Base-by-base conservation (phyloP, 2,888 invertebrate genomes). In the Colletes collaris region DNA sequence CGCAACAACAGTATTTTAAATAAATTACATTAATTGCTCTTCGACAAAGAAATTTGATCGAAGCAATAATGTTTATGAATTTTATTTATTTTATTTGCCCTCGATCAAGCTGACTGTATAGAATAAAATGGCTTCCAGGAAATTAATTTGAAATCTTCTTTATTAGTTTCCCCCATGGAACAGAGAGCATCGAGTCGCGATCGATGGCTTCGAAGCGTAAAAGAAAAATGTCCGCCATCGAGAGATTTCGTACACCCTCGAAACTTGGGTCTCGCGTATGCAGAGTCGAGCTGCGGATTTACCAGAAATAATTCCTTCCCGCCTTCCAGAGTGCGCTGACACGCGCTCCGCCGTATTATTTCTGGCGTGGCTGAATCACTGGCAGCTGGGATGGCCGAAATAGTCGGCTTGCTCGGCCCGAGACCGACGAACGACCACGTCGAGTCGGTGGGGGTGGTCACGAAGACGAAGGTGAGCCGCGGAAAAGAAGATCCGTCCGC, bases 281-380 rank as follows among this genome's bases (percentile, higher is more conserved):
- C 50, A 56, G 70, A 46, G 72, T 62, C 75, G 71, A 72, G 66
- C 76, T 64, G 79, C 65, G 72, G 73, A 67, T 81, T 78, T 69
- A 78, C 83, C 84, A 79, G 85, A 87, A 87, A 87, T 87, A 87
- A 87, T 86, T 79, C 64, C 75, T 83, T 87, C 85, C 88, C 83
- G 83, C 83, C 86, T 91, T 90, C 87, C 86, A 90, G 89, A 92
- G 92, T 92, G 86, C 92, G 90, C 92, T 91, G 92, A 92, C 91
- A 91, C 90, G 87, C 88, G 82, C 85, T 85, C 76, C 83, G 78
- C 76, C 71, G 70, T 89, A 87, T 89, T 92, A 92, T 92, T 92
- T 92, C 86, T 90, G 88, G 90, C 88, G 76, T 71, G 79, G 86
- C 89, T 92, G 92, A 92, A 91, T 92, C 92, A 92, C 83, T 86